Evolutionary conservation across 2,797 vertebrate genomes (phyloP).

Genomic region (Rhinogobio ventralis): DNA sequence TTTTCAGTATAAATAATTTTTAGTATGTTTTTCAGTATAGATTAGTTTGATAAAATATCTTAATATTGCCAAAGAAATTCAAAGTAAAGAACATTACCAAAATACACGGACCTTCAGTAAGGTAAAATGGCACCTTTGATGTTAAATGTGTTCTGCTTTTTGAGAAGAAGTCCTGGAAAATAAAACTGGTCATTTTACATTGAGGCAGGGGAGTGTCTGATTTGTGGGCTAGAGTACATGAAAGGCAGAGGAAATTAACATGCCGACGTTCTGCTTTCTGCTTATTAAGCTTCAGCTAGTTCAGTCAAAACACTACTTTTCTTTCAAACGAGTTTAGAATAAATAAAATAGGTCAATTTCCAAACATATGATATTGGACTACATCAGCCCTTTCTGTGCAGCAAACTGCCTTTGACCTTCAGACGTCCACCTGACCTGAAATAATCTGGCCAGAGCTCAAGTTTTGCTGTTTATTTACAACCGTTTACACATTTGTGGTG

Average conservation of each 20-base stretch:
- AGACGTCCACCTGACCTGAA: conserved; percentile 16
- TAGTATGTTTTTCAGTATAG: background rate
- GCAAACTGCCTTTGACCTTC: conserved; percentile 31
- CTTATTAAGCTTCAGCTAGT: conserved; percentile 52
- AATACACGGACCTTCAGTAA: background rate
- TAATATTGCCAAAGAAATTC: background rate
- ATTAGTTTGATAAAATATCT: background rate
- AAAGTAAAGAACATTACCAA: background rate
- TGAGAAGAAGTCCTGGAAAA: conserved; percentile 5
- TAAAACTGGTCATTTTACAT: conserved; percentile 31
- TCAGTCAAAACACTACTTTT: conserved; percentile 53
- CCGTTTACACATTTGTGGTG: conserved; percentile 41
- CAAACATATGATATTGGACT: background rate
- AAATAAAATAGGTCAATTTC: background rate
- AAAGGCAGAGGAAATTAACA: conserved; percentile 64
- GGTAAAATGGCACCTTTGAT: conserved; percentile 30
- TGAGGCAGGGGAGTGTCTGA: conserved; percentile 47
- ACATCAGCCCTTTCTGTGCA: conserved; percentile 17
- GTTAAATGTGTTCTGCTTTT: conserved; percentile 21
- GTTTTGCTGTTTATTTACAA: conserved; percentile 35
- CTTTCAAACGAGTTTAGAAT: background rate
- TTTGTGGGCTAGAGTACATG: conserved; percentile 63
- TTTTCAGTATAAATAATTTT: background rate
- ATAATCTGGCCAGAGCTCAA: conserved; percentile 2
- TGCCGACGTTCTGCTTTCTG: conserved; percentile 42